phyloP scores from a whole-genome alignment of 1,140 invertebrate species.

The Cotesia vestalis region DNA sequence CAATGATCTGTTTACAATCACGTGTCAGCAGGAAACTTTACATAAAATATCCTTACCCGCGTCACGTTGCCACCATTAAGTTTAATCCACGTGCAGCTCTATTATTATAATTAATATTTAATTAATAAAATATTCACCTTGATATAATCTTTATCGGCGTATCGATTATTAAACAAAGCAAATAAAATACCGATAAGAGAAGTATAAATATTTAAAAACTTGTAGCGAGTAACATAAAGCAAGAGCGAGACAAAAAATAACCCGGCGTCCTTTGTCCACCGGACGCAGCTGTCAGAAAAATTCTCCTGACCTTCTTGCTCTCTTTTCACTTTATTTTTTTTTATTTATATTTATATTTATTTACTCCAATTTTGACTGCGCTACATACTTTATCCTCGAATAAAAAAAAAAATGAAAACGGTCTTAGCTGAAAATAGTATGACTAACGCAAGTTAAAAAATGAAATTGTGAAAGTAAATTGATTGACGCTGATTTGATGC shows the following conservation, averaged over 20 bases:
- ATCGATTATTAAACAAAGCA: conserved; percentile 9
- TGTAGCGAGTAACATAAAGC: not conserved
- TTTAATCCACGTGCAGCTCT: too few relatives aligned
- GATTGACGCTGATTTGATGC: not conserved
- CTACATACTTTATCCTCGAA: too few relatives aligned
- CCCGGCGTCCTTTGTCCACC: conserved; percentile 30
- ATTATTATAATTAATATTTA: too few relatives aligned
- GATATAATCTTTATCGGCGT: not conserved
- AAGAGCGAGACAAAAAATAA: not conserved
- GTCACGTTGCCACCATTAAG: too few relatives aligned
- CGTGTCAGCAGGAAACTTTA: too few relatives aligned
- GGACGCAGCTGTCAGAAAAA: conserved; percentile 31
- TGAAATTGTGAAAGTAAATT: too few relatives aligned
- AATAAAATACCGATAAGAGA: conserved; percentile 20
- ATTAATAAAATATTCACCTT: too few relatives aligned
- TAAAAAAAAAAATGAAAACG: not conserved
- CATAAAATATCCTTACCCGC: too few relatives aligned
- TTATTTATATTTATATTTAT: too few relatives aligned
- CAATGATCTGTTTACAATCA: too few relatives aligned
- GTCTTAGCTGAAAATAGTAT: conserved; percentile 7
- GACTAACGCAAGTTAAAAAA: not conserved
- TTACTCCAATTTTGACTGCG: too few relatives aligned
- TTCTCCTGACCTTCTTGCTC: conserved; percentile 26
- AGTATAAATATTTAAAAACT: not conserved
- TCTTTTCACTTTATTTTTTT: not conserved